These are phyloP conservation scores for Sitta europaea DNA, from an alignment of 2,113 vertebrate species.

Conservation along the genomic window DNA sequence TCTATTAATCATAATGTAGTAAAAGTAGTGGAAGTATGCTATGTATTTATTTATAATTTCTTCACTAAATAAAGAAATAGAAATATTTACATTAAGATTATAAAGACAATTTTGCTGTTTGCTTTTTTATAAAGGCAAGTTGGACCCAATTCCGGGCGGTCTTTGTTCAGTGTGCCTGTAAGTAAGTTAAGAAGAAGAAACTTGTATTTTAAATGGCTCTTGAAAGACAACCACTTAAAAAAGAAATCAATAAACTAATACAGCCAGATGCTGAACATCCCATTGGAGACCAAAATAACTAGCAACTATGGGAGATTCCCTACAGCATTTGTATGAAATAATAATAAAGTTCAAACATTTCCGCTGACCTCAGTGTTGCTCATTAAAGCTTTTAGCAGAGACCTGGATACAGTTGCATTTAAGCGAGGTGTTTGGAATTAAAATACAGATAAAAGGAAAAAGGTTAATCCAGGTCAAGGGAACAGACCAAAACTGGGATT, in stretches of 20 bases:
- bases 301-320: not conserved
- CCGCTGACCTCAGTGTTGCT: slow-evolving; percentile 27
- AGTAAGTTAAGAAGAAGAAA: not conserved
- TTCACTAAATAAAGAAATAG: not conserved
- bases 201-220: not conserved
- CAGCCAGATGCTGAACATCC: not conserved
- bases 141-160: not conserved
- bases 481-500: slow-evolving; percentile 50
- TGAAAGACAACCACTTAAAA: not conserved
- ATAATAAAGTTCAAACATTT: slow-evolving; percentile 46
- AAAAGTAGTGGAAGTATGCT: not conserved
- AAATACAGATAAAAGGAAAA: slow-evolving; percentile 75
- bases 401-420: slow-evolving; percentile 55
- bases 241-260: not conserved
- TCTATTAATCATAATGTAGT: not conserved
- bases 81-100: not conserved
- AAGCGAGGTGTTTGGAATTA: slow-evolving; percentile 74
- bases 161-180: not conserved
- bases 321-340: slow-evolving; percentile 45
- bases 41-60: not conserved
- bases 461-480: slow-evolving; percentile 76
- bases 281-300: not conserved
- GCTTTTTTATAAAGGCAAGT: not conserved
- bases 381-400: slow-evolving; percentile 55
- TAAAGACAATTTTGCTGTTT: not conserved